These are phyloP conservation scores for Lepilemur septentrionalis DNA, from an alignment of 2,797 vertebrate genomes.

Conservation along the genomic window DNA sequence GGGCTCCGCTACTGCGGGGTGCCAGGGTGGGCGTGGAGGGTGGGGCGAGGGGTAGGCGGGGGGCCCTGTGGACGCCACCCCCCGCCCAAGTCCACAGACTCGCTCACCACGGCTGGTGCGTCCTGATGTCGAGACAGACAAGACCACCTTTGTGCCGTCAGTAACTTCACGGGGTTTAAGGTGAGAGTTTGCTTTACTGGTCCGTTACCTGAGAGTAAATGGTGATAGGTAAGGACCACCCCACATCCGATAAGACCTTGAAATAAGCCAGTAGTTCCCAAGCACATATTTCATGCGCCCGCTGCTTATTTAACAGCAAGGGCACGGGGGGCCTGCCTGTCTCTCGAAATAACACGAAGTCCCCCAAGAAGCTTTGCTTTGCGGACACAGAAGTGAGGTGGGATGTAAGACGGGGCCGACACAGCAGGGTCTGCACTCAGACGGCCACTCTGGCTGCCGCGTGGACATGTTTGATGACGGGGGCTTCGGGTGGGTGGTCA, in stretches of 20 bases:
- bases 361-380: neutral
- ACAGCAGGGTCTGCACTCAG: neutral
- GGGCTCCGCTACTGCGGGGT: accelerated
- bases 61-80: accelerated
- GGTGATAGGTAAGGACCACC: accelerated
- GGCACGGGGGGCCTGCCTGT: no score
- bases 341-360: accelerated
- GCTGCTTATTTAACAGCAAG: neutral
- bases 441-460: neutral
- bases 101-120: accelerated
- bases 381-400: neutral
- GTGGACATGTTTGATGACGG: neutral
- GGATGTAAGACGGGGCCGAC: neutral
- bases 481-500: neutral
- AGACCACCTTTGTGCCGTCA: accelerated
- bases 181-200: no score
- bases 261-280: neutral
- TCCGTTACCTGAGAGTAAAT: neutral
- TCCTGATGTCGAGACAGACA: neutral
- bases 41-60: accelerated
- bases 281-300: no score
- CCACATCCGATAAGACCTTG: accelerated
- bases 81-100: accelerated
- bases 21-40: accelerated
- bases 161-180: neutral